Conservation (phyloP, 2,888 invertebrate species). For the Pandemis cinnamomeana region DNA sequence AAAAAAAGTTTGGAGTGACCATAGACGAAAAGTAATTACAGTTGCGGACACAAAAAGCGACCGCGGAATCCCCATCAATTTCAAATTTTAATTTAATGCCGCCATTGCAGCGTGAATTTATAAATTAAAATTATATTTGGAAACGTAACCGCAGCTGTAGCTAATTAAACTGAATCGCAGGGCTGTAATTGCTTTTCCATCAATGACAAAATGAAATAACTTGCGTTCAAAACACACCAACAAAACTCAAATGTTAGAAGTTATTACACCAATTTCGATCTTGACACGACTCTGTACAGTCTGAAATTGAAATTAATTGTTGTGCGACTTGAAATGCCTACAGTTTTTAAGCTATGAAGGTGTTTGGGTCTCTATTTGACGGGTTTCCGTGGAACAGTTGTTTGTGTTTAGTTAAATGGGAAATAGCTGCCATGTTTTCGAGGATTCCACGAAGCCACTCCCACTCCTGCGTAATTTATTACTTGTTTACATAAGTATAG, state of each 20-base stretch:
- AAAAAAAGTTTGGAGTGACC: neutral
- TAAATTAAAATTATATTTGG: constrained; percentile 57
- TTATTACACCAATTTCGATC: neutral
- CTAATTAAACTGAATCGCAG: constrained; percentile 63
- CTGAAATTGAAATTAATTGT: neutral
- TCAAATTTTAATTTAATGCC: constrained; percentile 26
- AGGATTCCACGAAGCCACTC: neutral
- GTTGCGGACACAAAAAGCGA: constrained; percentile 23
- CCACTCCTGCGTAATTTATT: neutral
- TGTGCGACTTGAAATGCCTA: neutral
- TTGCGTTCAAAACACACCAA: constrained; percentile 17
- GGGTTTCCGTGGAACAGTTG: constrained; percentile 5
- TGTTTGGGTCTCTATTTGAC: constrained; percentile 3
- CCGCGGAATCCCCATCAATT: constrained; percentile 20
- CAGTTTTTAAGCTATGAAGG: neutral
- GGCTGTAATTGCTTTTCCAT: constrained; percentile 55
- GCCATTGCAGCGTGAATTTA: constrained; percentile 51
- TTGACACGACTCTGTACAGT: constrained; percentile 4
- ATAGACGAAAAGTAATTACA: constrained; percentile 33
- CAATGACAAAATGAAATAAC: constrained; percentile 48
- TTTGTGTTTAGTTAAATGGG: constrained; percentile 6
- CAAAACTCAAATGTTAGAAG: neutral
- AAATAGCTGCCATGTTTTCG: neutral
- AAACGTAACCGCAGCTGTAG: constrained; percentile 63
- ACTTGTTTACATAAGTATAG: neutral